Conservation (phyloP, 2,888 invertebrate species). For the Lithophane ornitopus region DNA sequence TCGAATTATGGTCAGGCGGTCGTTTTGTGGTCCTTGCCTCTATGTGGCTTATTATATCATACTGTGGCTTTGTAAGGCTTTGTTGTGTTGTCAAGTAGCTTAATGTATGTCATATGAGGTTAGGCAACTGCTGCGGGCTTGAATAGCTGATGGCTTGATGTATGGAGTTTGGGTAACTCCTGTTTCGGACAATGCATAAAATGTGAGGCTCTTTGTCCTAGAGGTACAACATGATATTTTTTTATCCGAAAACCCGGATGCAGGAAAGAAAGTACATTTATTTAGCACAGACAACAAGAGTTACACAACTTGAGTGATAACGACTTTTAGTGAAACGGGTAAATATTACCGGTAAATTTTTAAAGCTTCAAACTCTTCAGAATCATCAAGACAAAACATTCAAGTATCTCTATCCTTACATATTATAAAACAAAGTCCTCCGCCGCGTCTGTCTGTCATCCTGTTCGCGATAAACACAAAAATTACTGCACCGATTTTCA, state of each 20-base stretch:
- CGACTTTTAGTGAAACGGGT: background rate
- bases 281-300: background rate
- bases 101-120: constrained; percentile 25
- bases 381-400: background rate
- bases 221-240: background rate
- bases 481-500: too few relatives aligned
- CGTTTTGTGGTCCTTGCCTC: constrained; percentile 36
- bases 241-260: background rate
- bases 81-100: constrained; percentile 28
- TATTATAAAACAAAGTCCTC: too few relatives aligned
- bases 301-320: background rate
- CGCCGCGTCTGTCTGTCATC: too few relatives aligned
- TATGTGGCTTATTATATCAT: constrained; percentile 29
- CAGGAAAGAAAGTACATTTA: background rate
- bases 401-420: too few relatives aligned
- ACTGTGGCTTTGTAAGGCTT: constrained; percentile 25
- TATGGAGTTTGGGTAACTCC: background rate
- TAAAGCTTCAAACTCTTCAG: background rate
- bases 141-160: background rate
- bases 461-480: too few relatives aligned
- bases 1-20: constrained; percentile 48
- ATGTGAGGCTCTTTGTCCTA: background rate
- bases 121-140: background rate
- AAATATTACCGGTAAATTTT: background rate
- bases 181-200: background rate